These are phyloP conservation scores for Aphidius colemani DNA, from an alignment of 2,888 invertebrate genomes.

Conservation along the genomic window DNA sequence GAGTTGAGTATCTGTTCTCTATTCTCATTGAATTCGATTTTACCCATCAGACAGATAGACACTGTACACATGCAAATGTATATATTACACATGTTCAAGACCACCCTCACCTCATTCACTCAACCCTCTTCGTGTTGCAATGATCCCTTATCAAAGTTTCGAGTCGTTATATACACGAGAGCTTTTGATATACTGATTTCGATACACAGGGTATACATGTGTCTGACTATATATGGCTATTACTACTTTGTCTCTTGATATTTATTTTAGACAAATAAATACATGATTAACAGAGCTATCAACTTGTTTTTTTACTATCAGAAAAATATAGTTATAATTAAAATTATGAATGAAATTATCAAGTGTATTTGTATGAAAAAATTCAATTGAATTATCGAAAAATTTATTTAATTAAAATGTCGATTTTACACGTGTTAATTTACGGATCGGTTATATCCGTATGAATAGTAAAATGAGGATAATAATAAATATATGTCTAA, in stretches of 20 bases:
- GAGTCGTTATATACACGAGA: slow-evolving; percentile 21
- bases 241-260: background rate
- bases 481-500: background rate
- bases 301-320: no score
- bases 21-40: slow-evolving; percentile 51
- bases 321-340: no score
- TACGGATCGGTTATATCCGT: background rate
- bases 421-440: slow-evolving; percentile 9
- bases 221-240: background rate
- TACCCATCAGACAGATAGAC: slow-evolving; percentile 33
- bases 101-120: background rate
- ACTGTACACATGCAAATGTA: slow-evolving; percentile 12
- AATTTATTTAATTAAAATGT: no score
- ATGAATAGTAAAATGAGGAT: no score
- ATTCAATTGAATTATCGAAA: no score
- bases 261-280: background rate
- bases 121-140: slow-evolving; percentile 10
- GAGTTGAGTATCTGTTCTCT: slow-evolving; percentile 48
- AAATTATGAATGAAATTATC: no score
- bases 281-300: background rate
- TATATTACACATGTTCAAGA: slow-evolving; percentile 6
- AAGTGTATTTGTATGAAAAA: no score
- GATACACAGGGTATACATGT: slow-evolving; percentile 10
- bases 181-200: slow-evolving; percentile 17
- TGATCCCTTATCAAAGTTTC: slow-evolving; percentile 23